Conservation (phyloP, 2,888 invertebrate species). For the Oscheius sp. region DNA sequence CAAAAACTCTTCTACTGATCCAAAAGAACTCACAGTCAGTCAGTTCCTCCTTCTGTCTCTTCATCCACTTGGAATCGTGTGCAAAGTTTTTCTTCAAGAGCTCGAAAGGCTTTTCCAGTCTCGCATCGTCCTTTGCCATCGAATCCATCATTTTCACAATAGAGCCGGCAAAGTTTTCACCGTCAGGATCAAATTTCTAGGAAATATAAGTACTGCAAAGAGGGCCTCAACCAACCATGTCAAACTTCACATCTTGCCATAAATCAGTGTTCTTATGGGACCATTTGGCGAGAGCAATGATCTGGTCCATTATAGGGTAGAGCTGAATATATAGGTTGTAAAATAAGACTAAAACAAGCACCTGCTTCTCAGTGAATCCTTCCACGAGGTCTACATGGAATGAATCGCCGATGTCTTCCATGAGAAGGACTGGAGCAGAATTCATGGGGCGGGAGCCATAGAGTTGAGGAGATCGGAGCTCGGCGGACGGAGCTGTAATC, state of each 20-base stretch:
- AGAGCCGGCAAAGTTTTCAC: background rate
- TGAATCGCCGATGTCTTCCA: slow-evolving; percentile 28
- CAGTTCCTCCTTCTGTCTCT: background rate
- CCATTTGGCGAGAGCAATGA: slow-evolving; percentile 35
- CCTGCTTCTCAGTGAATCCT: slow-evolving; percentile 38
- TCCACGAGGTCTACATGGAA: slow-evolving; percentile 31
- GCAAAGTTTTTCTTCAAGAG: slow-evolving; percentile 22
- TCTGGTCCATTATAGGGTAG: slow-evolving; percentile 34
- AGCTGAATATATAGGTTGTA: slow-evolving; percentile 22
- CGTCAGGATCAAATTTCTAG: slow-evolving; percentile 23
- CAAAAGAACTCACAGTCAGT: background rate
- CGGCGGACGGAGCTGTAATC: slow-evolving; percentile 1
- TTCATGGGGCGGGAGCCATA: slow-evolving; percentile 18
- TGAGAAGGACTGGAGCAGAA: slow-evolving; percentile 24
- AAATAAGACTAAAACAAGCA: background rate
- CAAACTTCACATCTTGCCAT: slow-evolving; percentile 18
- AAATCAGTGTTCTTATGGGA: slow-evolving; percentile 7
- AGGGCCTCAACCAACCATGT: slow-evolving; percentile 1
- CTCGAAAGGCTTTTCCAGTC: slow-evolving; percentile 6
- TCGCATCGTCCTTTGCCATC: background rate
- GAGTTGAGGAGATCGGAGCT: slow-evolving; percentile 4
- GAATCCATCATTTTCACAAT: slow-evolving; percentile 27
- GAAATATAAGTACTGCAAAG: background rate
- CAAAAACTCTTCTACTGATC: background rate
- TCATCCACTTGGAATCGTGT: slow-evolving; percentile 22